Evolutionary conservation across 2,797 vertebrate genomes (phyloP), one percentile per base, ranked within the genome.

Genomic region (Xiphophorus birchmanni): DNA sequence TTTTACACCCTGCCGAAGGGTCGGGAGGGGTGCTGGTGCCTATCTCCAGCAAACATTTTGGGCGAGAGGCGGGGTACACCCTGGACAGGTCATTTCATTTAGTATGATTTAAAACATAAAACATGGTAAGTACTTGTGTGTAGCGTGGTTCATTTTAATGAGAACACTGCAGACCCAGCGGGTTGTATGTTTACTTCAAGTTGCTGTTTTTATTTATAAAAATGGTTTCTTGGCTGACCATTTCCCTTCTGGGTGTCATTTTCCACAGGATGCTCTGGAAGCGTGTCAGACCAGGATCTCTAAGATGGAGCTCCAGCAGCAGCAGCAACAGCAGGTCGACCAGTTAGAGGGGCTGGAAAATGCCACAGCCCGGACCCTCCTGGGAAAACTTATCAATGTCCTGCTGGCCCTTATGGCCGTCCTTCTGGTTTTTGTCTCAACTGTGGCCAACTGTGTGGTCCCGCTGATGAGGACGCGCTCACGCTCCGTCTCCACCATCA

Each of bases 241-340:
- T 65, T 65, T 76, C 67, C 56, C 29, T 13, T 42, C 52, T 84
- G 3, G 2, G 0, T 83, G 32, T 78, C 76, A 21, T 54, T 76
- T 74, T 88, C 84, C 52, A 21, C 95, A 99, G 98, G 98, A 99
- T 86, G 97, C 98, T 0, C 92, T 99, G 89, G 98, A 99, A 85
- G 97, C 97, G 0, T 99, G 98, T 93, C 98, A 99, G 96, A 99
- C 98, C 0, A 96, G 98, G 50, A 98, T 99, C 93, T 99, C 97
- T 79, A 99, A 99, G 96, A 99, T 99, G 98, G 98, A 99, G 93
- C 96, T 99, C 13, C 98, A 99, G 91, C 98, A 99, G 94, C 98
- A 99, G 94, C 98, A 99, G 91, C 98, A 99, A 87, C 98, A 99
- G 94, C 98, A 99, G 93, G 98, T 98, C 26, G 98, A 98, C 48